These are phyloP conservation scores for Aphyosemion australe DNA, from an alignment of 2,113 vertebrate genomes.

Conservation along the genomic window DNA sequence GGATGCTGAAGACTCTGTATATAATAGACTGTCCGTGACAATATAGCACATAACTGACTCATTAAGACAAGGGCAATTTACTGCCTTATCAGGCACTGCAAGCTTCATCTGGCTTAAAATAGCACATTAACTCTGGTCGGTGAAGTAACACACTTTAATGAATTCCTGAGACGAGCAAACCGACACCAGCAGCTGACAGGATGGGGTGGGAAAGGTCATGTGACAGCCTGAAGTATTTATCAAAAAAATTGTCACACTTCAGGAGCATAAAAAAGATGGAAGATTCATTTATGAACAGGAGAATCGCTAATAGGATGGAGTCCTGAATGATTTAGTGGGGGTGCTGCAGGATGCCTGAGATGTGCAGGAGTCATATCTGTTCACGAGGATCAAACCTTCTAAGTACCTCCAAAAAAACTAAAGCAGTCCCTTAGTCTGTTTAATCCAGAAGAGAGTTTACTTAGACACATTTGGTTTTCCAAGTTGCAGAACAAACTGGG, in stretches of 20 bases:
- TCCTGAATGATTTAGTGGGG: constrained; percentile 1
- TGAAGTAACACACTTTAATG: constrained; percentile 47
- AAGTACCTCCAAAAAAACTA: too few species aligned
- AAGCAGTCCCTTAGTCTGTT: too few species aligned
- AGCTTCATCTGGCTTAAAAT: constrained; percentile 57
- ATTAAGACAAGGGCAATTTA: constrained; percentile 65
- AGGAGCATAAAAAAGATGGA: constrained; percentile 1
- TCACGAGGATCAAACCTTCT: too few species aligned
- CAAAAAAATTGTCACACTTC: constrained; percentile 21
- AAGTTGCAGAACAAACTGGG: too few species aligned
- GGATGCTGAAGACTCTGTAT: constrained; percentile 34
- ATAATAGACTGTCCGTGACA: constrained; percentile 58
- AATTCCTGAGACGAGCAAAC: constrained; percentile 29
- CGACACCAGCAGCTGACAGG: background rate
- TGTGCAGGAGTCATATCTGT: background rate
- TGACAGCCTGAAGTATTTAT: background rate
- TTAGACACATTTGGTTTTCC: too few species aligned
- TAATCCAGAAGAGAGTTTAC: too few species aligned
- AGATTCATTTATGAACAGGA: constrained; percentile 8
- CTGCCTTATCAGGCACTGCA: constrained; percentile 48
- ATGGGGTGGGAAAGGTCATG: constrained; percentile 13
- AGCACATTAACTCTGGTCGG: constrained; percentile 55
- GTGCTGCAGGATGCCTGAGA: constrained; percentile 2
- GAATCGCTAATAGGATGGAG: constrained; percentile 6
- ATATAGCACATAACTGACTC: constrained; percentile 51